Base-by-base conservation (phyloP, 2,888 invertebrate genomes). In the Agrenia bidenticulata region DNA sequence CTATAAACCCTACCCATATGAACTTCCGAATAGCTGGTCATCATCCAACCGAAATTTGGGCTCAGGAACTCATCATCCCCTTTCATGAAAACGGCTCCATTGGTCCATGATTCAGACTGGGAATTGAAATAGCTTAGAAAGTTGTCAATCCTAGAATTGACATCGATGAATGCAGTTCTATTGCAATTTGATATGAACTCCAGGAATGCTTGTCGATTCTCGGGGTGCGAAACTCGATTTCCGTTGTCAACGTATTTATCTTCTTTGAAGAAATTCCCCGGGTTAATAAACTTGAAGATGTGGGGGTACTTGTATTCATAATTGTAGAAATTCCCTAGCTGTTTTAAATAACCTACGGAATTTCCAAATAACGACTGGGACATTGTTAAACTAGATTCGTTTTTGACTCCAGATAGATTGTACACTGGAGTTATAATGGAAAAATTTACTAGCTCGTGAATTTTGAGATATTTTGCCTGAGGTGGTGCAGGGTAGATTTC, bases 31-130 rank as follows among this genome's bases (percentile, higher is more conserved):
- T 45, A 59, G 27, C n/a, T 27, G 26, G 9, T 49, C 13, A 59
- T 49, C 13, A 26, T 19, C 59, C 59, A 59, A 11, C 59, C 59
- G 27, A 27, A n/a, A 49, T 45, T 26, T n/a, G 37, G 26, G 1
- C 17, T 15, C 24, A 59, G 2, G 39, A 49, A 59, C 9, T 23
- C 15, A 45, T 59, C 59, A 24, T 24, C 26, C 2, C 59, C 59
- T 26, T 42, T 45, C 45, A 45, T 45, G 24, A 59, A 42, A 1
- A 49, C n/a, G 15, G 17, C 9, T 17, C 26, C 45, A 23, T 42
- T 42, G 9, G 11, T 17, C 19, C 21, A 1, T 9, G 27, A 7
- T 24, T 2, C 21, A 19, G 50, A 13, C 17, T 27, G 26, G 9
- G 49, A 41, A 41, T 54, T 27, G 17, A 54, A 54, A 27, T 27